These are phyloP conservation scores for Saccopteryx bilineata DNA, from an alignment of 2,113 vertebrate species.

Conservation along the genomic window DNA sequence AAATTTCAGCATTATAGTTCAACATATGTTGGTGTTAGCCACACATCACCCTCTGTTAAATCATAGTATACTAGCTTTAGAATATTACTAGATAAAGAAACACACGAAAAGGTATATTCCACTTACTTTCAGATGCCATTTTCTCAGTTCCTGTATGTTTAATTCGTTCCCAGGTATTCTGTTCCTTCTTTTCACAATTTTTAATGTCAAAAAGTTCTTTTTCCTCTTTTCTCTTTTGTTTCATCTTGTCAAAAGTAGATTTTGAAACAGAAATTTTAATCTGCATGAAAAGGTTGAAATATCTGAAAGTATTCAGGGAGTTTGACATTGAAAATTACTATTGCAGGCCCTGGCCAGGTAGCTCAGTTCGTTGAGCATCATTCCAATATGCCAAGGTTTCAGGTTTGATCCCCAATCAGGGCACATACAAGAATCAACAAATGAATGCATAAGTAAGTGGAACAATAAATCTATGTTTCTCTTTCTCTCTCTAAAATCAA, in stretches of 20 bases:
- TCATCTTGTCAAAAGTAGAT: conserved; percentile 90
- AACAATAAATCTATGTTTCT: no score
- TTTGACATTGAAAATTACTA: conserved; percentile 59
- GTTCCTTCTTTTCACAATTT: conserved; percentile 86
- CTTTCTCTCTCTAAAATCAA: no score
- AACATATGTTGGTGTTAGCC: not conserved
- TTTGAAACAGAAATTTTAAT: conserved; percentile 88
- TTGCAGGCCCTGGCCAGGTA: not conserved
- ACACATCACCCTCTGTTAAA: not conserved
- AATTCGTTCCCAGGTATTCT: conserved; percentile 86
- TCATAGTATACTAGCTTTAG: not conserved
- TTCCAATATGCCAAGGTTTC: no score
- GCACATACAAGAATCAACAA: no score
- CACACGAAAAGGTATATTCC: conserved; percentile 1
- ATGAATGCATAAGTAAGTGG: no score
- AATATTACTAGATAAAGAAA: not conserved
- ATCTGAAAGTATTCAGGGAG: conserved; percentile 58
- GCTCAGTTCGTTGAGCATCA: no score
- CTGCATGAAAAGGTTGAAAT: conserved; percentile 83
- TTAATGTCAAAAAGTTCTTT: conserved; percentile 82
- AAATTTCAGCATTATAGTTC: not conserved
- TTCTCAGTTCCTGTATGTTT: conserved; percentile 85
- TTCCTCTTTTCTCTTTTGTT: conserved; percentile 88
- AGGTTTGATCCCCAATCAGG: no score
- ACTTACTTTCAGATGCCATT: conserved; percentile 85